Evolutionary conservation across 2,113 vertebrate species (phyloP).

Genomic region (Siniperca knerii): DNA sequence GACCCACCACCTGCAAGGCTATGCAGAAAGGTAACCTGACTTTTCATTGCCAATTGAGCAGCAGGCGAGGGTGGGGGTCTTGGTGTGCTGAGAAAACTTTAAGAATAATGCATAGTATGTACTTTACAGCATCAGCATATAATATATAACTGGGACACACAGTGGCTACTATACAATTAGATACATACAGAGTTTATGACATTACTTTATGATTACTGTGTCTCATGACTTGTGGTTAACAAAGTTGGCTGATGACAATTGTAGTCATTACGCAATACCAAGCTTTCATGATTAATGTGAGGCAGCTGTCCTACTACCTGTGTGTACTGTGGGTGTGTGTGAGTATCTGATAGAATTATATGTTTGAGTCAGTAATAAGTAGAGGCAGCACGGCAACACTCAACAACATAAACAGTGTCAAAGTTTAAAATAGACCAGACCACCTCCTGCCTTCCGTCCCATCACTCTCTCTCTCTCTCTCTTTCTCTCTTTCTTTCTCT

Average conservation of each 20-base stretch:
- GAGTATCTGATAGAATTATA: conserved; percentile 50
- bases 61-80: no score
- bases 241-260: neutral
- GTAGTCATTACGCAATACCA: neutral
- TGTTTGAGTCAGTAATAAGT: conserved; percentile 72
- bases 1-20: neutral
- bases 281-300: conserved; percentile 12
- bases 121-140: neutral
- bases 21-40: neutral
- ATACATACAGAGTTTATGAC: neutral
- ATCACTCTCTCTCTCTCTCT: neutral
- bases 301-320: neutral
- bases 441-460: conserved; percentile 1
- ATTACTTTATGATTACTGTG: neutral
- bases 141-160: neutral
- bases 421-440: conserved; percentile 76
- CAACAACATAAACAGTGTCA: conserved; percentile 81
- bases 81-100: neutral
- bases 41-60: neutral
- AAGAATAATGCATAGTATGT: neutral
- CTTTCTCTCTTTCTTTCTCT: neutral
- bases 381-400: conserved; percentile 74
- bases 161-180: neutral
- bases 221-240: neutral
- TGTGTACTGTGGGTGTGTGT: conserved; percentile 34